Conservation (phyloP, 2,888 invertebrate species). For the Chromoteleia sp. region DNA sequence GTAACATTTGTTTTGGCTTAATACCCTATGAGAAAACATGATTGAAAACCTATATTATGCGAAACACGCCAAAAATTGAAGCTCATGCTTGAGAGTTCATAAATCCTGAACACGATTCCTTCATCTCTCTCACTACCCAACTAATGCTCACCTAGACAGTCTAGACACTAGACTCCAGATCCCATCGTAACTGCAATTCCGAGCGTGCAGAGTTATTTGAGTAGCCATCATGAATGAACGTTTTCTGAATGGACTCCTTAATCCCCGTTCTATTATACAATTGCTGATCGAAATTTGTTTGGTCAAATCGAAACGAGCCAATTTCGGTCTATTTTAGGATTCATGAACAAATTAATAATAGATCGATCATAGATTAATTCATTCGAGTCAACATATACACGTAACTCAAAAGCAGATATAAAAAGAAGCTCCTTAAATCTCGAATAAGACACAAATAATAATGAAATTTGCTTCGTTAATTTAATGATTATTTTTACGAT, state of each 20-base stretch:
- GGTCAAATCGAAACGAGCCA: constrained; percentile 22
- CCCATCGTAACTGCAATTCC: constrained; percentile 59
- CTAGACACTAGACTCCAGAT: constrained; percentile 37
- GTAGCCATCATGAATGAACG: constrained; percentile 56
- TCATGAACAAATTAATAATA: constrained; percentile 22
- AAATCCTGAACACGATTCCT: constrained; percentile 49
- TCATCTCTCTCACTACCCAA: constrained; percentile 21
- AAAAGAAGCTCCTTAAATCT: too few relatives aligned
- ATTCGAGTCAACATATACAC: neutral
- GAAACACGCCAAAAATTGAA: constrained; percentile 45
- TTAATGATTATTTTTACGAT: too few relatives aligned
- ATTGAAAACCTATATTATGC: constrained; percentile 38
- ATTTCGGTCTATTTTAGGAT: constrained; percentile 16
- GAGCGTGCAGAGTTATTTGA: constrained; percentile 46
- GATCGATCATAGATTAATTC: constrained; percentile 10
- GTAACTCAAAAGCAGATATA: neutral
- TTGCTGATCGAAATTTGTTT: constrained; percentile 58
- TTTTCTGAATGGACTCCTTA: constrained; percentile 39
- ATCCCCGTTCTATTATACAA: constrained; percentile 51
- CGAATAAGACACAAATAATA: too few relatives aligned
- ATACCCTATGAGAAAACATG: constrained; percentile 2
- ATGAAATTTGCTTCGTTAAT: too few relatives aligned
- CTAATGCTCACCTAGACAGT: constrained; percentile 45
- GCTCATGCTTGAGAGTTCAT: constrained; percentile 37
- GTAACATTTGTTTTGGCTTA: neutral